These are phyloP conservation scores for Leuciscus waleckii DNA, from an alignment of 2,797 vertebrate genomes.

Conservation along the genomic window DNA sequence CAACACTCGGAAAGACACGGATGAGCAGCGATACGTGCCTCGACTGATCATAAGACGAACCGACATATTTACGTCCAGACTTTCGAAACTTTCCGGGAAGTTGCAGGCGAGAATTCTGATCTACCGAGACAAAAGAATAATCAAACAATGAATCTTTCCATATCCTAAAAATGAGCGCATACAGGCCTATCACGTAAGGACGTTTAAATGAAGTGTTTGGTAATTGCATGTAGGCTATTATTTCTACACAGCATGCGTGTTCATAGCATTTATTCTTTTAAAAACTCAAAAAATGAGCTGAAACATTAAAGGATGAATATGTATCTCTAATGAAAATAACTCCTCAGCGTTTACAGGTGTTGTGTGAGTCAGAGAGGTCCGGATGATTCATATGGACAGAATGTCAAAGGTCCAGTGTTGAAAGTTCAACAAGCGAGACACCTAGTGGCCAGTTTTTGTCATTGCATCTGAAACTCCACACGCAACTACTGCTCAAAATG, in stretches of 20 bases:
- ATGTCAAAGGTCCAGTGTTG: neutral
- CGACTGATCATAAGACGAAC: conserved; percentile 77
- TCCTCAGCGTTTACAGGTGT: neutral
- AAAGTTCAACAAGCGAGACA: conserved; percentile 36
- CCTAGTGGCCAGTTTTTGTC: neutral
- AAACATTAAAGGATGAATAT: neutral
- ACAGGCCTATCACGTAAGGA: too few species aligned
- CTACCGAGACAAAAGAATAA: neutral
- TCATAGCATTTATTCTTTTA: neutral
- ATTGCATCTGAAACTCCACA: neutral
- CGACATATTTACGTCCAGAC: conserved; percentile 45
- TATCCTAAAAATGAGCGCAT: neutral
- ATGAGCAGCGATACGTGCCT: conserved; percentile 79
- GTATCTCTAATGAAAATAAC: neutral
- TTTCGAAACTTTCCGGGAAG: conserved; percentile 18
- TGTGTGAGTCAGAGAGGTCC: conserved; percentile 2
- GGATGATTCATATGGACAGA: neutral
- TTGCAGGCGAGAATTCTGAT: conserved; percentile 14
- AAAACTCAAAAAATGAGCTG: neutral
- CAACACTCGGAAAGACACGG: conserved; percentile 78
- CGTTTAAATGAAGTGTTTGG: neutral
- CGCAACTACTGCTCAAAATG: neutral
- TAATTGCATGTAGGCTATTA: neutral
- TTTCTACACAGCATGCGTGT: neutral
- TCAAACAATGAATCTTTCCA: neutral